Percentiles rank a stretch among this genome's conserved stretches.
Conservation (phyloP, 1,140 invertebrate genomes). For the Drosophila lowei region DNA sequence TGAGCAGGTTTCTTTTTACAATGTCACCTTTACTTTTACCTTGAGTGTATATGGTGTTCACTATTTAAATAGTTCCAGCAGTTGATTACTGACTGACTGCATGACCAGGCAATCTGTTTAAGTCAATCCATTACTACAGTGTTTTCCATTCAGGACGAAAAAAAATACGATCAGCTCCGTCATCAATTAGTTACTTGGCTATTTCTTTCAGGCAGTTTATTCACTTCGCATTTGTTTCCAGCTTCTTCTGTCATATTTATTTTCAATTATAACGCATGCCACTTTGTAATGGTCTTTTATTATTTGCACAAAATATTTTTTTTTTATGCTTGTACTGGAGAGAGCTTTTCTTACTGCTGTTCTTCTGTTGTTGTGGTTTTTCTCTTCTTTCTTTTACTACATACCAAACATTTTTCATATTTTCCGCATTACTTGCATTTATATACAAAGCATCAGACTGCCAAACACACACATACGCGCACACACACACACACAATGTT, state of each 20-base stretch:
- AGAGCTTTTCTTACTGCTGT: slow-evolving; percentile 34
- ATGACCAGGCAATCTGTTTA: slow-evolving; percentile 25
- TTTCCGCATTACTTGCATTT: slow-evolving; percentile 81
- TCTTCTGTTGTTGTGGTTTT: slow-evolving; percentile 28
- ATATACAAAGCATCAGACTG: slow-evolving; percentile 72
- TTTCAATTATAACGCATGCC: slow-evolving; percentile 74
- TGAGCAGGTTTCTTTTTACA: no score
- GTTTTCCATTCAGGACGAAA: not conserved
- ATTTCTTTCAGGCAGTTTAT: slow-evolving; percentile 7
- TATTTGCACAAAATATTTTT: slow-evolving; percentile 58
- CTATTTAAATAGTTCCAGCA: no score
- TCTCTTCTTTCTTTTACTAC: slow-evolving; percentile 62
- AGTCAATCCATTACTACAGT: not conserved
- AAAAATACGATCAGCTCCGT: slow-evolving; percentile 27
- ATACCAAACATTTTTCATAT: slow-evolving; percentile 81
- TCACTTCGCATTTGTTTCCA: slow-evolving; percentile 14
- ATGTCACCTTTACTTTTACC: no score
- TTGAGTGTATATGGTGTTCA: no score
- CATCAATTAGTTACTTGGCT: slow-evolving; percentile 48
- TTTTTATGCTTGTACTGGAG: slow-evolving; percentile 30
- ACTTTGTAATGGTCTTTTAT: slow-evolving; percentile 65
- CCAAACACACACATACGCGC: slow-evolving; percentile 14
- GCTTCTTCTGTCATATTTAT: slow-evolving; percentile 63
- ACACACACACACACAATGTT: slow-evolving; percentile 63
- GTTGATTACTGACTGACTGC: slow-evolving; percentile 16